These are phyloP conservation scores for Oryzias dopingdopingensis DNA, from an alignment of 2,797 vertebrate genomes.

Conservation along the genomic window DNA sequence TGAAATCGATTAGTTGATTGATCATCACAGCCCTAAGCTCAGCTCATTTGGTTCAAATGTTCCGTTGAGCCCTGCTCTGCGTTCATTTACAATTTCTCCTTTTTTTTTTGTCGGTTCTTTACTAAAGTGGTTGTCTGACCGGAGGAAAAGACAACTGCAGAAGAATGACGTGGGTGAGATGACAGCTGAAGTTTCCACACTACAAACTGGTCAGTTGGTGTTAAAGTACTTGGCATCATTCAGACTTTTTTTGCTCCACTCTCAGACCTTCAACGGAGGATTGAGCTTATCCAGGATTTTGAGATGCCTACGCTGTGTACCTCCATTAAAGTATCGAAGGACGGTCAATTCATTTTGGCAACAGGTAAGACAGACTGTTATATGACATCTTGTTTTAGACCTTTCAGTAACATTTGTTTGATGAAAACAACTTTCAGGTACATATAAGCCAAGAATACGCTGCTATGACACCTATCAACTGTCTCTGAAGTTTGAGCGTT, in stretches of 20 bases:
- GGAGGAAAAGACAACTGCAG: conserved; percentile 92
- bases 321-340: conserved; percentile 90
- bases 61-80: too few relatives aligned
- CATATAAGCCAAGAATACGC: conserved; percentile 93
- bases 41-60: too few relatives aligned
- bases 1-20: too few relatives aligned
- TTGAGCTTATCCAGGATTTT: conserved; percentile 98
- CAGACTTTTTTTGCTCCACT: background rate
- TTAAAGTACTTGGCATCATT: background rate
- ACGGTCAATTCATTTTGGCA: conserved; percentile 94
- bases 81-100: background rate
- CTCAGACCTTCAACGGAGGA: conserved; percentile 90
- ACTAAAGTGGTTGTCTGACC: conserved; percentile 92
- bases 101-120: background rate
- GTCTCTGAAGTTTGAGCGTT: conserved; percentile 97
- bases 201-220: rapidly evolving
- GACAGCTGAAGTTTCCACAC: background rate
- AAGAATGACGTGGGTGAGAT: conserved; percentile 94
- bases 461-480: conserved; percentile 95
- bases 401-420: background rate
- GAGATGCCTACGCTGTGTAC: conserved; percentile 96
- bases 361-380: conserved; percentile 75
- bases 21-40: too few relatives aligned
- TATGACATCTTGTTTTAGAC: too few relatives aligned
- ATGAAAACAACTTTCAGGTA: conserved; percentile 73